Base-by-base conservation (phyloP, 2,888 invertebrate species). In the Cryptops parisi region DNA sequence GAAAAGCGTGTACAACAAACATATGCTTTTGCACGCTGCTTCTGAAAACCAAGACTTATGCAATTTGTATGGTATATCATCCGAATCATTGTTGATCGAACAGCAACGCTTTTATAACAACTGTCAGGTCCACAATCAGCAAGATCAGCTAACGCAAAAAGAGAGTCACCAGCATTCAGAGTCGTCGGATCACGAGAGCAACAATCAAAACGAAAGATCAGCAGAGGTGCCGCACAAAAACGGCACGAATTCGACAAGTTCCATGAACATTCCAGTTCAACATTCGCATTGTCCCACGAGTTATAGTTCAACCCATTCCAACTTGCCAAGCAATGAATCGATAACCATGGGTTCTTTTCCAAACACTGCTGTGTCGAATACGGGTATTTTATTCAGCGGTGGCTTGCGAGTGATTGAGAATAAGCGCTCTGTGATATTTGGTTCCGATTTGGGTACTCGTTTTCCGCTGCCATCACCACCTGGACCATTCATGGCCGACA, bases 11-110 rank as follows among this genome's bases (percentile, higher is more conserved):
- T 66, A 71, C 33, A 63, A 63, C 15, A 63, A 65, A 50, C 72
- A 73, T 58, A 62, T 71, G 56, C 58, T 69, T 48, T 61, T 64
- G 2, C 72, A 72, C 52, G 67, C 66, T 1, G 60, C 64, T 2
- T 57, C 63, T 1, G 69, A 70, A 46, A 66, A 66, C 50, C 64
- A 65, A 47, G 68, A 68, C 51, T 58, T 68, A 5, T 64, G 64
- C 54, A 64, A 61, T 24, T 59, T 64, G 53, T 66, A 65, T 55
- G 66, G 66, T n/a, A 61, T 66, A 17, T 63, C 62, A 21, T 62
- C 65, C 0, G 65, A 66, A 47, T 53, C 61, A 9, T 54, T 66
- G 5, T 52, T 63, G 15, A 62, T 47, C 33, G 54, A 59, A 1
- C 46, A 22, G 9, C 23, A 33, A n/a, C n/a, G n/a, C n/a, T n/a